These are phyloP conservation scores for Lampris megalopsis DNA, from an alignment of 2,113 vertebrate species.

Conservation along the genomic window DNA sequence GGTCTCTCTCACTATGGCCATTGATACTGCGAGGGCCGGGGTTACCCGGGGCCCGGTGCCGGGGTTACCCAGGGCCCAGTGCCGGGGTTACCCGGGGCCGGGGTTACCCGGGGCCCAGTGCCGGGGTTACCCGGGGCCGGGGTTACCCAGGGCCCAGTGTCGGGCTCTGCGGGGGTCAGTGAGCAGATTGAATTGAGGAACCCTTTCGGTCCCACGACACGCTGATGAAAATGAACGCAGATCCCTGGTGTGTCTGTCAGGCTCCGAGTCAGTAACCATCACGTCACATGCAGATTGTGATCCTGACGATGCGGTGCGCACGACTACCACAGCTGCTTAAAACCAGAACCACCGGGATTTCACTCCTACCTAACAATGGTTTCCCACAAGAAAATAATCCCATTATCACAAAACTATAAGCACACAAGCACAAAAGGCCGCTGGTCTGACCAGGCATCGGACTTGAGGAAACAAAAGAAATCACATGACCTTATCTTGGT, in stretches of 20 bases:
- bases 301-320: not conserved
- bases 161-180: slow-evolving; percentile 56
- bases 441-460: too few species aligned
- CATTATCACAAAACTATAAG: too few species aligned
- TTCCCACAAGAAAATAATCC: too few species aligned
- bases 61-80: slow-evolving; percentile 45
- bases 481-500: too few species aligned
- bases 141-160: slow-evolving; percentile 41
- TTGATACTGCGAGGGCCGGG: slow-evolving; percentile 47
- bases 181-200: slow-evolving; percentile 56
- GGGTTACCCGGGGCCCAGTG: not conserved
- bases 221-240: slow-evolving; percentile 53
- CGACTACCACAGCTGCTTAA: too few species aligned
- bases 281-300: slow-evolving; percentile 28
- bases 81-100: slow-evolving; percentile 52
- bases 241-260: slow-evolving; percentile 34
- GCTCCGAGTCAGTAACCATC: slow-evolving; percentile 6
- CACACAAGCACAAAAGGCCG: too few species aligned
- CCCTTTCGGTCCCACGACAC: slow-evolving; percentile 17
- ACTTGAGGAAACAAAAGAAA: too few species aligned
- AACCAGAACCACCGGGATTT: too few species aligned
- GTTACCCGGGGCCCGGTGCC: too few species aligned
- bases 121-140: slow-evolving; percentile 30
- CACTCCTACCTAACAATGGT: too few species aligned
- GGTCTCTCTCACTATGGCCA: slow-evolving; percentile 58